Evolutionary conservation across 2,888 invertebrate genomes (phyloP), one percentile per base, ranked within the genome.

Genomic region (Flabesymbios commensalis): DNA sequence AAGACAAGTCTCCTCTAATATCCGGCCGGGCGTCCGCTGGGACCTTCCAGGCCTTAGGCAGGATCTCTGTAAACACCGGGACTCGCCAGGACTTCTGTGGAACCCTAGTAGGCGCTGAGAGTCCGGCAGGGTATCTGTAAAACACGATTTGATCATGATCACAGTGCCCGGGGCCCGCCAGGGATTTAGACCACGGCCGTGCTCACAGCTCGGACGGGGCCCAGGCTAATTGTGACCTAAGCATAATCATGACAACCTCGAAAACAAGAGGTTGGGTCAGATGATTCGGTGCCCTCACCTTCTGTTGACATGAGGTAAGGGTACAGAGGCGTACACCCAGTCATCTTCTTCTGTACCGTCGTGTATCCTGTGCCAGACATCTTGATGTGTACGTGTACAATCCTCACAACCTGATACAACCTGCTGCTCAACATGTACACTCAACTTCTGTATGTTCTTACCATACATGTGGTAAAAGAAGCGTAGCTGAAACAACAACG

Each of bases 401-500:
- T 26, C 10, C 24, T 45, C 17, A 7, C n/a, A 14, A 49, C 49
- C 26, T 7, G 14, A 28, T 10, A 14, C 29, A 7, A 49, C 49
- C 29, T 29, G 29, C 31, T 49, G 14, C 31, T 31, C 7, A 5
- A 49, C 28, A 32, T 32, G 28, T 22, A 63, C 32, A 19, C 17
- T 24, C 32, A 63, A 43, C 1, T 45, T 39, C 33, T 48, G 39
- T n/a, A 51, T 45, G 51, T 48, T 42, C 4, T 33, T 7, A 14
- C 55, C 59, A 10, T 52, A 54, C 59, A 63, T 59, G 45, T 63
- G 54, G 29, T 61, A 63, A 56, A 59, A 63, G 56, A 63, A 53
- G n/a, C 63, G 51, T 29, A 63, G 19, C 63, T 63, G 45, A 14
- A 26, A 22, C 7, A 24, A 45, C 10, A 36, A 36, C 39, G 39